Conservation (phyloP, 1,140 invertebrate species). For the Tigriopus japonicus region DNA sequence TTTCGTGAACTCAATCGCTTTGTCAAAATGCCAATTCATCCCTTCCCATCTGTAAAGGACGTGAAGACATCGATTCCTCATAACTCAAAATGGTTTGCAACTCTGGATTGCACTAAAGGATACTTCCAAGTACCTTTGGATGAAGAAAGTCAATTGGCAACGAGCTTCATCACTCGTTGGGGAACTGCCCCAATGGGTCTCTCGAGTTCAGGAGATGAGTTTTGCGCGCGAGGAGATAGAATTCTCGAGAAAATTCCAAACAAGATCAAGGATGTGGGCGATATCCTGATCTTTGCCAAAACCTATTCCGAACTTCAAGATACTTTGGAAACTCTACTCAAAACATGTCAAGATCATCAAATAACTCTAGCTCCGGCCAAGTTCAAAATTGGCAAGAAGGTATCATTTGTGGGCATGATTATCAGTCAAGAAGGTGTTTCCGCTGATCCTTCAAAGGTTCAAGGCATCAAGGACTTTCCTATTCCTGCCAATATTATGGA, state of each 20-base stretch:
- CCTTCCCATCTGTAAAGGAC: conserved; percentile 19
- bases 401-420: conserved; percentile 20
- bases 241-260: conserved; percentile 15
- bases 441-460: conserved; percentile 7
- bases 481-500: conserved; percentile 12
- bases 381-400: conserved; percentile 18
- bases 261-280: conserved; percentile 13
- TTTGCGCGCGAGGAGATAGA: conserved; percentile 16
- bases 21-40: conserved; percentile 19
- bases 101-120: conserved; percentile 22
- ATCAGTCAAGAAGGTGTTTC: conserved; percentile 8
- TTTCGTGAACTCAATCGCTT: conserved; percentile 23
- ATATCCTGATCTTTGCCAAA: conserved; percentile 13
- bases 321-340: not conserved
- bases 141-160: conserved; percentile 18
- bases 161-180: conserved; percentile 22
- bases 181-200: conserved; percentile 18
- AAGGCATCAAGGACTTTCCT: conserved; percentile 10
- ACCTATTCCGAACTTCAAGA: not conserved
- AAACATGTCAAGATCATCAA: conserved; percentile 16
- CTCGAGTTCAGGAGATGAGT: conserved; percentile 19
- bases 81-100: conserved; percentile 14
- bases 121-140: conserved; percentile 23
- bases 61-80: conserved; percentile 12
- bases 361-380: conserved; percentile 21